phyloP scores from a whole-genome alignment of 1,140 invertebrate genomes.

The Drosophila asahinai region DNA sequence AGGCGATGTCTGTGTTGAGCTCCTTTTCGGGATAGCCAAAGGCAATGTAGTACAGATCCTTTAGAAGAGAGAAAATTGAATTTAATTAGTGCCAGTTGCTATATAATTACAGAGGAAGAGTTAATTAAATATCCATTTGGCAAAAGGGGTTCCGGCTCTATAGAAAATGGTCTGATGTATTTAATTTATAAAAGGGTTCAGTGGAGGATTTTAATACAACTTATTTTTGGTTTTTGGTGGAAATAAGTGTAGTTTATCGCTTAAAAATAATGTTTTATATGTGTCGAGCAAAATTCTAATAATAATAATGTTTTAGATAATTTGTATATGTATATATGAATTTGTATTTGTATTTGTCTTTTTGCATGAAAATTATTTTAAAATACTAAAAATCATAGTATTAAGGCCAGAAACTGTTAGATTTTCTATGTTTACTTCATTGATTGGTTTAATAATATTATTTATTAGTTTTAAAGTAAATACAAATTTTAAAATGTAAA shows the following conservation, averaged over 20 bases:
- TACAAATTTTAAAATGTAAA: too few relatives aligned
- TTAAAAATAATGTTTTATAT: neutral
- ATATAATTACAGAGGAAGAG: constrained; percentile 9
- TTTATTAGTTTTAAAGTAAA: too few relatives aligned
- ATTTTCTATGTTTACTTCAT: too few relatives aligned
- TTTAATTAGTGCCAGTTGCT: constrained; percentile 21
- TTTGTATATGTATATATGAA: too few relatives aligned
- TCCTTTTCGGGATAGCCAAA: constrained; percentile 87
- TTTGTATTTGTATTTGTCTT: too few relatives aligned
- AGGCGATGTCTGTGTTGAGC: constrained; percentile 90
- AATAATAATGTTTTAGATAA: too few relatives aligned
- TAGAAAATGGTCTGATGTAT: neutral
- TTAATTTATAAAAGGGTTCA: neutral
- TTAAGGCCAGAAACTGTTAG: too few relatives aligned
- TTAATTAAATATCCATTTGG: constrained; percentile 33
- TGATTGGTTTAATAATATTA: too few relatives aligned
- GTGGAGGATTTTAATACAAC: neutral
- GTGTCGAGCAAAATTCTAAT: neutral
- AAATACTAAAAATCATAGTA: too few relatives aligned
- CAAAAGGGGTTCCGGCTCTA: neutral
- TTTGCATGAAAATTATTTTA: too few relatives aligned
- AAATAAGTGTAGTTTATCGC: neutral
- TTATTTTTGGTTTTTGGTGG: neutral
- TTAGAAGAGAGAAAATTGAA: constrained; percentile 51
- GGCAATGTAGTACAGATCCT: constrained; percentile 86